Percentiles rank a stretch among this genome's conserved stretches.
Conservation (phyloP, 2,888 invertebrate genomes). For the Macrosoma leucophasiata region DNA sequence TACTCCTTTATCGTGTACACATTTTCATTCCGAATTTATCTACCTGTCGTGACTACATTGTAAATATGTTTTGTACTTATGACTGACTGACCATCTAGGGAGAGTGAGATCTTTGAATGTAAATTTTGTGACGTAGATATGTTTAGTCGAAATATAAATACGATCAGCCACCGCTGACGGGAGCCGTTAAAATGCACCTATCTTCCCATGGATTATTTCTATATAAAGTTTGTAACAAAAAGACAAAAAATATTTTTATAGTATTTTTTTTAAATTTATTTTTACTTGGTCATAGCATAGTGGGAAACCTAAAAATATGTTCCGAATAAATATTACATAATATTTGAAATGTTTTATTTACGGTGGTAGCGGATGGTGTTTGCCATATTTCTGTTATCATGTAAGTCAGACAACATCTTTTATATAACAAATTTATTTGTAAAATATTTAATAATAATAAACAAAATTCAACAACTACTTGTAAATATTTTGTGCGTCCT, state of each 20-base stretch:
- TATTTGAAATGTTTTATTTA: slow-evolving; percentile 36
- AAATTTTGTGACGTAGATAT: slow-evolving; percentile 7
- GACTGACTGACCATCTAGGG: slow-evolving; percentile 36
- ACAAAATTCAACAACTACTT: slow-evolving; percentile 40
- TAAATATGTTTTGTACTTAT: slow-evolving; percentile 67
- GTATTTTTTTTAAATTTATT: slow-evolving; percentile 53
- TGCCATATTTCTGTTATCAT: slow-evolving; percentile 30
- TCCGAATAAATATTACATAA: slow-evolving; percentile 59
- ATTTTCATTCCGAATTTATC: slow-evolving; percentile 51
- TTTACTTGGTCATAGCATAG: slow-evolving; percentile 40
- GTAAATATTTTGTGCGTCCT: slow-evolving; percentile 30
- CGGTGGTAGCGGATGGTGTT: slow-evolving; percentile 17
- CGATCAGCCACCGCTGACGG: slow-evolving; percentile 20
- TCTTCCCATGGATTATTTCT: slow-evolving; percentile 20
- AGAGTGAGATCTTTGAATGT: slow-evolving; percentile 14
- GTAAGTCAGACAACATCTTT: slow-evolving; percentile 33
- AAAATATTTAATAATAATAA: slow-evolving; percentile 44
- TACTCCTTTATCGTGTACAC: slow-evolving; percentile 24
- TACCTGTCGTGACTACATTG: slow-evolving; percentile 49
- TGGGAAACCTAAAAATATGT: slow-evolving; percentile 40
- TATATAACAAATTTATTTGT: slow-evolving; percentile 42
- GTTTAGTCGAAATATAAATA: slow-evolving; percentile 10
- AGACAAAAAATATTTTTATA: slow-evolving; percentile 66
- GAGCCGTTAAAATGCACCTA: slow-evolving; percentile 4
- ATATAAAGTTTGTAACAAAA: slow-evolving; percentile 38